Conservation (phyloP, 2,113 vertebrate species). For the Strix uralensis region DNA sequence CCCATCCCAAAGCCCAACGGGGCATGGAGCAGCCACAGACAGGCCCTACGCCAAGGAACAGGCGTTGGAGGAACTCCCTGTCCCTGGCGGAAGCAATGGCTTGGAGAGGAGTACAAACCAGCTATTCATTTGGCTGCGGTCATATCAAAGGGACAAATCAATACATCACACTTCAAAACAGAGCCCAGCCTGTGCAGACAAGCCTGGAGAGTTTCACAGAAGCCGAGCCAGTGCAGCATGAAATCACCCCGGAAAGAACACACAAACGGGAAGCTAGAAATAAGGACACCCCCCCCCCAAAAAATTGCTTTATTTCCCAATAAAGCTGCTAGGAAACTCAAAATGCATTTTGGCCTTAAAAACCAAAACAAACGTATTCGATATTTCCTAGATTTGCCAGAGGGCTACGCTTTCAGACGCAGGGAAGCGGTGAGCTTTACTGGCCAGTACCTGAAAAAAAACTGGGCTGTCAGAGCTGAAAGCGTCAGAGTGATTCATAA, state of each 20-base stretch:
- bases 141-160: fast-evolving
- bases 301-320: background rate
- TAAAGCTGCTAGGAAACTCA: background rate
- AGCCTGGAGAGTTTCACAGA: background rate
- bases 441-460: background rate
- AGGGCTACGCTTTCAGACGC: background rate
- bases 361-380: fast-evolving
- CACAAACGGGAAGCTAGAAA: background rate
- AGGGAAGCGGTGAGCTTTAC: fast-evolving
- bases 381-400: fast-evolving
- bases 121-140: background rate
- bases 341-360: fast-evolving
- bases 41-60: fast-evolving
- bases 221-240: background rate
- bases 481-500: background rate
- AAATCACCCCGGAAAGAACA: background rate
- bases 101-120: background rate
- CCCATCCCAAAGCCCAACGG: background rate
- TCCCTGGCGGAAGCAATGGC: fast-evolving
- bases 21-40: fast-evolving
- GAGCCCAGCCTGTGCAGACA: background rate
- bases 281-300: fast-evolving
- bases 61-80: background rate
- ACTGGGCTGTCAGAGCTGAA: background rate
- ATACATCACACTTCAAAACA: background rate